phyloP scores from a whole-genome alignment of 2,113 vertebrate genomes.

The Sigmodon hispidus region DNA sequence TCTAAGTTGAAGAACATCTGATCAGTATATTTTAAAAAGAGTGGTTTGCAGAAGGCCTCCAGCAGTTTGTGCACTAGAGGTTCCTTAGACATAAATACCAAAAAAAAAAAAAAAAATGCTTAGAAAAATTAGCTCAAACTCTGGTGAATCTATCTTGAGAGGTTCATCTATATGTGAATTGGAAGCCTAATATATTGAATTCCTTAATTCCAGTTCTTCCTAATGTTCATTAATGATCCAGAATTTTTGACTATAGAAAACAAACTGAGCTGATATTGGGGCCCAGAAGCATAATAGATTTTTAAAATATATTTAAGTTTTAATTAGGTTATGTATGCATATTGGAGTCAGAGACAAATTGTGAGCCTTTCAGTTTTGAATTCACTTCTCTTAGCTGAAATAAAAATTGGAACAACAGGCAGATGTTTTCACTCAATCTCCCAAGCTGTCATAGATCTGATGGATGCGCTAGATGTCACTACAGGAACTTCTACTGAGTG shows the following conservation, averaged over 20 bases:
- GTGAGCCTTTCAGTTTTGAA: conserved; percentile 68
- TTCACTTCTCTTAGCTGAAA: conserved; percentile 77
- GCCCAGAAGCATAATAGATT: conserved; percentile 70
- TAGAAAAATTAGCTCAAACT: background rate
- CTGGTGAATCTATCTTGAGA: background rate
- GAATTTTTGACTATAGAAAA: conserved; percentile 80
- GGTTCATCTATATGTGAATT: no score
- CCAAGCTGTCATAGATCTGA: accelerated
- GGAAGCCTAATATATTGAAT: no score
- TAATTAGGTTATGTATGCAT: conserved; percentile 78
- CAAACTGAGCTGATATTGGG: conserved; percentile 80
- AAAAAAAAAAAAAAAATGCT: background rate
- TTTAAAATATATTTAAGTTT: conserved; percentile 82
- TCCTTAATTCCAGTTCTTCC: conserved; percentile 82
- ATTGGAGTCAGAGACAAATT: conserved; percentile 61
- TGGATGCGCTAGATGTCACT: conserved; percentile 79
- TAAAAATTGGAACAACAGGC: conserved; percentile 23
- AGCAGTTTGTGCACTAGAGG: background rate
- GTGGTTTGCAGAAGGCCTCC: background rate
- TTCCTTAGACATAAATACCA: background rate
- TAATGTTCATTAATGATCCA: conserved; percentile 86
- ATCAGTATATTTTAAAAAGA: background rate
- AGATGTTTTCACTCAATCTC: background rate
- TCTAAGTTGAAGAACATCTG: background rate
- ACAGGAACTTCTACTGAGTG: conserved; percentile 69